Evolutionary conservation across 2,888 invertebrate species (phyloP), one percentile per base, ranked within the genome.

Genomic region (Lasioglossum morio): DNA sequence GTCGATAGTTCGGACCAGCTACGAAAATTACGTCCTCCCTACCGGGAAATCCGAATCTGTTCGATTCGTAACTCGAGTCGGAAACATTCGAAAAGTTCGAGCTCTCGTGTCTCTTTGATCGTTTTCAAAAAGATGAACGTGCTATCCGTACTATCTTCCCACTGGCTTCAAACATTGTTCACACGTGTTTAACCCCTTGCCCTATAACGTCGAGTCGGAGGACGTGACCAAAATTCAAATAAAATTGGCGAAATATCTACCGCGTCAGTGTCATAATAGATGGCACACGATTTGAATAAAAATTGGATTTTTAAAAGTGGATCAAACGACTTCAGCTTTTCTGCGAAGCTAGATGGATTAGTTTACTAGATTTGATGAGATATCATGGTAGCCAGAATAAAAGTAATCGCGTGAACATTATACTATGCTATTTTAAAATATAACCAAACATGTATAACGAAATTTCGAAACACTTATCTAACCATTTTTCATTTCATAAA

Each of bases 1-100:
- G 89, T 90, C 90, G 89, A 89, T 87, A 90, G 84, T 79, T 82
- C 81, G 78, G 82, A 73, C 82, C 63, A 66, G 60, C 86, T 72
- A 81, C 77, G 77, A 87, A 86, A 87, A 81, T 87, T 82, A 37
- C 72, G 57, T 86, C 72, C 81, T 48, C 79, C 77, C 79, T 82
- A 60, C 23, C 40, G 34, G 43, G 14, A 73, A 57, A 70, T 57
- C 37, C 27, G 70, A 57, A 57, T n/a, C 57, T n/a, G 10, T 53
- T 72, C 23, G 19, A 4, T 27, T 70, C 48, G 40, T n/a, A 34
- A 48, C 70, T 70, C 12, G 69, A 37, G 34, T 69, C 69, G 69
- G 23, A 10, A 63, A 63, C 63, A 3, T 34, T 30, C 30, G 1
- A n/a, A 53, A 34, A 34, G 19, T 30, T 63, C 63, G 30, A 63